These are phyloP conservation scores for Apeltes quadracus DNA, from an alignment of 2,113 vertebrate species.

Conservation along the genomic window DNA sequence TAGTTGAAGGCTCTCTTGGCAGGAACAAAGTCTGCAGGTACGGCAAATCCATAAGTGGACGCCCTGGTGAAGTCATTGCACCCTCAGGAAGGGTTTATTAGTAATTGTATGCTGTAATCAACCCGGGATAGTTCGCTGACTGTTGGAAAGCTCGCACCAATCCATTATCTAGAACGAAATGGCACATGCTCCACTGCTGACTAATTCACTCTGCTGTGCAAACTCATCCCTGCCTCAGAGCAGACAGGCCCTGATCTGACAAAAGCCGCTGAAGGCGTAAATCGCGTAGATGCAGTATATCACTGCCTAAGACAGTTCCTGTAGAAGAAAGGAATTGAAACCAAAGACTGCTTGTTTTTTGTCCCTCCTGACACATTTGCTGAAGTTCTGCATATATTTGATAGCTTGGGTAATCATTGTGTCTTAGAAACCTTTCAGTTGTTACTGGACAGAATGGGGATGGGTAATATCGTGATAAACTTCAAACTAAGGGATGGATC, in stretches of 20 bases:
- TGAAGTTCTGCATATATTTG: conserved; percentile 7
- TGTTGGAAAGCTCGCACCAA: background rate
- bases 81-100: background rate
- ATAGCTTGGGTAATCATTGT: background rate
- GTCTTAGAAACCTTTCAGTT: background rate
- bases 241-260: background rate
- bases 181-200: background rate
- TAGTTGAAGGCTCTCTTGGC: conserved; percentile 6
- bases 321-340: conserved; percentile 55
- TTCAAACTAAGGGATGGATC: background rate
- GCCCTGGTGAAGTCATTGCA: background rate
- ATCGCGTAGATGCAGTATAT: background rate
- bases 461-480: background rate
- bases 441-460: background rate
- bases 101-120: background rate
- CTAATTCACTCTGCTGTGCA: background rate
- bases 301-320: background rate
- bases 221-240: background rate
- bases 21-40: background rate
- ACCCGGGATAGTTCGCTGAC: background rate
- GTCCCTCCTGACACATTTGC: conserved; percentile 41
- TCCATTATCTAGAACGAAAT: conserved; percentile 1
- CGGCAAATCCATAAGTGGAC: background rate
- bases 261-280: background rate
- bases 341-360: conserved; percentile 30